Percentiles rank a stretch among this genome's conserved stretches.
Conservation (phyloP, 2,797 vertebrate genomes). For the Pseudochirops corinnae region DNA sequence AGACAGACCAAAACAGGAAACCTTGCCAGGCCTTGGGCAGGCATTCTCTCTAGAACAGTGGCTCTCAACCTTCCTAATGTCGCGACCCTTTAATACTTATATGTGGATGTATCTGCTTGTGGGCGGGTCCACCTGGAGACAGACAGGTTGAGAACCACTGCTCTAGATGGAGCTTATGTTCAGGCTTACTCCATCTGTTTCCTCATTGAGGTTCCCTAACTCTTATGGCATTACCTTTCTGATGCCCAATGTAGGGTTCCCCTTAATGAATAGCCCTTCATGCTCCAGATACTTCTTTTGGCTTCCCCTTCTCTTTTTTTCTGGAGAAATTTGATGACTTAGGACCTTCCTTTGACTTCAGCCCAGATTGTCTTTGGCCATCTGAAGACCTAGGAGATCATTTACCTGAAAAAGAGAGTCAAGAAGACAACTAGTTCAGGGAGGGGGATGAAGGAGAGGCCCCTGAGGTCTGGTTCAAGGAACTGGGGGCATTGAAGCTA, state of each 20-base stretch:
- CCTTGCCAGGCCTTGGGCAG: not conserved
- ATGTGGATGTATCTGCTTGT: too few species aligned
- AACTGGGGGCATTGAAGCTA: too few species aligned
- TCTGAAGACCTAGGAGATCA: not conserved
- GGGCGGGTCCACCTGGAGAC: too few species aligned
- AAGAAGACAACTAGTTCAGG: not conserved
- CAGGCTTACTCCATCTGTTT: not conserved
- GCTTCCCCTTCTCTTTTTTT: not conserved
- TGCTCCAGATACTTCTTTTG: not conserved
- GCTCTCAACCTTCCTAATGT: too few species aligned
- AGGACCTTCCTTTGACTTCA: not conserved
- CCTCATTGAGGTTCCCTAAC: not conserved
- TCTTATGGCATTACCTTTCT: not conserved
- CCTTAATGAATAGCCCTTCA: not conserved
- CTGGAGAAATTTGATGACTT: not conserved
- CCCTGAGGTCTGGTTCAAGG: not conserved
- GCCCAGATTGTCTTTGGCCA: not conserved
- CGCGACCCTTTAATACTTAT: too few species aligned
- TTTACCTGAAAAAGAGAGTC: not conserved
- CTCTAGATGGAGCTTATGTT: not conserved
- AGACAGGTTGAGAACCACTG: too few species aligned
- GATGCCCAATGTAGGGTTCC: not conserved
- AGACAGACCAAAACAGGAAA: not conserved
- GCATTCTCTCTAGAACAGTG: not conserved
- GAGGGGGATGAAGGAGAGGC: not conserved